These are phyloP conservation scores for Adelosebastes latens DNA, from an alignment of 2,797 vertebrate genomes.

Conservation along the genomic window DNA sequence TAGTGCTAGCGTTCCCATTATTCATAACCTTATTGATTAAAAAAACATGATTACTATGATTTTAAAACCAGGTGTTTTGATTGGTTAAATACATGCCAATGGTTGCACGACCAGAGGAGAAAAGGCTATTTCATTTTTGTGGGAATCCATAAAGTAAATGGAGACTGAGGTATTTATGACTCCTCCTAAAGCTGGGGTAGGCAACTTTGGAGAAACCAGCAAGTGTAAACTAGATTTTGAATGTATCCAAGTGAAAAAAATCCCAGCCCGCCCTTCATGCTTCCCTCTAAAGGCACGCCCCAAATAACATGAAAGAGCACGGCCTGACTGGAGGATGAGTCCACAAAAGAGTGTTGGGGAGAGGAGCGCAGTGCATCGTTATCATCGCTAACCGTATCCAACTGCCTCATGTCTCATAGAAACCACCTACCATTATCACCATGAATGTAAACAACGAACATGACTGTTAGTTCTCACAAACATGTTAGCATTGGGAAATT, in stretches of 20 bases:
- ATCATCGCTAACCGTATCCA: too few relatives aligned
- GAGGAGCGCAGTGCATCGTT: neutral
- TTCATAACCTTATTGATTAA: too few relatives aligned
- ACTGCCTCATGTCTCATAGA: too few relatives aligned
- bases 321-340: neutral
- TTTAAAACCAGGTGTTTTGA: too few relatives aligned
- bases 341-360: neutral
- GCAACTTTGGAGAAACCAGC: neutral
- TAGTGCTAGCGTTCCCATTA: too few relatives aligned
- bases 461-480: too few relatives aligned
- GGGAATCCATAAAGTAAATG: neutral
- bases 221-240: neutral
- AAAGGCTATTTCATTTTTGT: neutral
- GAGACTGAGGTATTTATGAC: neutral
- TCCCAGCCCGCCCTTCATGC: neutral
- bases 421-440: too few relatives aligned
- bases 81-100: neutral
- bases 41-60: too few relatives aligned
- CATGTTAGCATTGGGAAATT: too few relatives aligned
- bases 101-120: neutral
- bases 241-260: neutral
- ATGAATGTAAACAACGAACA: too few relatives aligned
- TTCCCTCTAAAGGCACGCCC: neutral
- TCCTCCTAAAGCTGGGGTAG: neutral
- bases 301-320: neutral